These are phyloP conservation scores for Drosophila simulans DNA, from an alignment of 1,140 invertebrate species.

Conservation along the genomic window DNA sequence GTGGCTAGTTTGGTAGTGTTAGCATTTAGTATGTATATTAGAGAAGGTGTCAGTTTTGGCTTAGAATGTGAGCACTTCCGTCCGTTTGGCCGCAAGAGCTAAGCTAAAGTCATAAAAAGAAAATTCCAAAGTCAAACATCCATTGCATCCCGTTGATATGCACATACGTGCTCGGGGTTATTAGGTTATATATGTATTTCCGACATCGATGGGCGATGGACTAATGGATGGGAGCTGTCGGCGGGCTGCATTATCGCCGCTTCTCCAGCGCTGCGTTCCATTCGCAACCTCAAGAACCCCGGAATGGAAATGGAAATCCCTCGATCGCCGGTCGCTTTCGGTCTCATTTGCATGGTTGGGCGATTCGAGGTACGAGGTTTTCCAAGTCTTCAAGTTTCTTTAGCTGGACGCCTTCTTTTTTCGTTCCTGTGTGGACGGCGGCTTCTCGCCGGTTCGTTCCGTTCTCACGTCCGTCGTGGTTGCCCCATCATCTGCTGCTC, in stretches of 20 bases:
- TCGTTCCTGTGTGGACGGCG: conserved; percentile 8
- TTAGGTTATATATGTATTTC: conserved; percentile 5
- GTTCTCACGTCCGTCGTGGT: conserved; percentile 68
- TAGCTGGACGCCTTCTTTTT: conserved; percentile 18
- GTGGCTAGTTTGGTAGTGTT: no score
- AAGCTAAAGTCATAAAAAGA: no score
- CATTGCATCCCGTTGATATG: background rate
- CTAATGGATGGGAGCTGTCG: conserved; percentile 42
- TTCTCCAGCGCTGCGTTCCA: conserved; percentile 49
- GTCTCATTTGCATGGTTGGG: conserved; percentile 67
- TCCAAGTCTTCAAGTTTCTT: conserved; percentile 25
- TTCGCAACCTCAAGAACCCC: conserved; percentile 29
- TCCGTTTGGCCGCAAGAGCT: no score
- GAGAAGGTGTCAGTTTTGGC: no score
- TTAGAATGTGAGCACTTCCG: no score
- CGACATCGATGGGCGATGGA: conserved; percentile 19
- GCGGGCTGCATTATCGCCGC: conserved; percentile 59
- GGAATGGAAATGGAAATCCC: background rate
- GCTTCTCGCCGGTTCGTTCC: conserved; percentile 28
- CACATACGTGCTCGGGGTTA: background rate
- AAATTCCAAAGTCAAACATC: no score
- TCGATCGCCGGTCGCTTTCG: conserved; percentile 14
- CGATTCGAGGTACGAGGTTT: conserved; percentile 28
- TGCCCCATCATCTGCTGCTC: conserved; percentile 27
- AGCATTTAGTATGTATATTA: no score